These are phyloP conservation scores for Drosophila falleni DNA, from an alignment of 2,888 invertebrate genomes.

Conservation along the genomic window DNA sequence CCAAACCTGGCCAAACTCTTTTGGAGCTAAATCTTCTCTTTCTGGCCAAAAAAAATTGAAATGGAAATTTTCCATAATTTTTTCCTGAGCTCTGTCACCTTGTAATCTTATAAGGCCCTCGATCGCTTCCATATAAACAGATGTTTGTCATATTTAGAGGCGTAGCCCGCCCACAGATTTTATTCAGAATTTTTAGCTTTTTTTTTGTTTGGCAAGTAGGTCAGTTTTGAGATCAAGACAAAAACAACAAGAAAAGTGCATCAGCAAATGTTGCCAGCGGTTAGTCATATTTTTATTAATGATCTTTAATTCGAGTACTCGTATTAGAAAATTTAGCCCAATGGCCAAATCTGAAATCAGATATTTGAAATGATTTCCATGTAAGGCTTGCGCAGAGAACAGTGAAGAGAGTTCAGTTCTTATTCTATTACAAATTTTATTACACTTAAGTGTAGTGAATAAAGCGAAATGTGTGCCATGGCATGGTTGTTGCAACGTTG, in stretches of 20 bases:
- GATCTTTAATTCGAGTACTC: slow-evolving; percentile 45
- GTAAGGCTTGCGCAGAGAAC: slow-evolving; percentile 21
- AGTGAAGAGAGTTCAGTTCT: slow-evolving; percentile 36
- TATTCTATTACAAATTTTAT: slow-evolving; percentile 74
- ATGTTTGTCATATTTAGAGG: slow-evolving; percentile 54
- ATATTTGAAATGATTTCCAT: slow-evolving; percentile 66
- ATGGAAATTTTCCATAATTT: slow-evolving; percentile 60
- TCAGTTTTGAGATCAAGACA: slow-evolving; percentile 33
- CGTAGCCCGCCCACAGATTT: slow-evolving; percentile 50
- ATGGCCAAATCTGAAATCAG: slow-evolving; percentile 42
- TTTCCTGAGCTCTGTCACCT: slow-evolving; percentile 41
- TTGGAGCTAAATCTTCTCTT: slow-evolving; percentile 44
- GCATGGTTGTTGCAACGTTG: slow-evolving; percentile 27
- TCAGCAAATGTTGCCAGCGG: slow-evolving; percentile 44
- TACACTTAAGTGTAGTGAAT: slow-evolving; percentile 71
- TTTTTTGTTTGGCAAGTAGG: slow-evolving; percentile 33
- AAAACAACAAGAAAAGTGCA: slow-evolving; percentile 51
- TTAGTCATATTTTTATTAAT: slow-evolving; percentile 57
- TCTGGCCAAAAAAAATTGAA: slow-evolving; percentile 36
- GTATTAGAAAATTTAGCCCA: slow-evolving; percentile 39
- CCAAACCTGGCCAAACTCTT: slow-evolving; percentile 43
- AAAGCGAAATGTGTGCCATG: slow-evolving; percentile 71
- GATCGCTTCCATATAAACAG: slow-evolving; percentile 48
- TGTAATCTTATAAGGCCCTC: slow-evolving; percentile 38
- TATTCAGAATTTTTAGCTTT: slow-evolving; percentile 5